Evolutionary conservation across 1,140 invertebrate genomes (phyloP).

Genomic region (Drosophila sulfurigaster): DNA sequence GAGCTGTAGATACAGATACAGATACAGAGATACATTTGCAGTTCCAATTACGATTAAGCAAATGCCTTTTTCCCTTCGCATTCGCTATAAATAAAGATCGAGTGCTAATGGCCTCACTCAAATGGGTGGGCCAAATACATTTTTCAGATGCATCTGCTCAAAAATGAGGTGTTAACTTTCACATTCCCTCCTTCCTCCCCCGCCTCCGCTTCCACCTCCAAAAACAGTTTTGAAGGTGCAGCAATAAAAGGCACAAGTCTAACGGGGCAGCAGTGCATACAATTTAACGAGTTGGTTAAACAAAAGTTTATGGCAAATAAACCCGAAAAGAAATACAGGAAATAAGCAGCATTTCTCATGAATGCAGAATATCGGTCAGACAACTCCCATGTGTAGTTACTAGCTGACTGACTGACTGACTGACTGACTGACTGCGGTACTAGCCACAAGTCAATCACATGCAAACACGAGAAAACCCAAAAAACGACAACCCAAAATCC

Average conservation of each 20-base stretch:
- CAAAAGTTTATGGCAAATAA: conserved; percentile 74
- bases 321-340: conserved; percentile 44
- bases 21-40: conserved; percentile 1
- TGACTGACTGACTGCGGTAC: not conserved
- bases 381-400: conserved; percentile 45
- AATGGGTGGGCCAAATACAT: conserved; percentile 40
- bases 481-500: conserved; percentile 21
- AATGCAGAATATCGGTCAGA: conserved; percentile 72
- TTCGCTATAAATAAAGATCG: conserved; percentile 33
- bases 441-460: conserved; percentile 52
- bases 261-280: conserved; percentile 56
- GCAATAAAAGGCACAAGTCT: conserved; percentile 49
- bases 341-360: conserved; percentile 44
- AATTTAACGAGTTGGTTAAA: conserved; percentile 79
- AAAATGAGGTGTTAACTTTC: conserved; percentile 75
- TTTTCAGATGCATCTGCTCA: conserved; percentile 42
- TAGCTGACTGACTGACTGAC: not conserved
- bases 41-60: conserved; percentile 26
- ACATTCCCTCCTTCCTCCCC: conserved; percentile 43
- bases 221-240: conserved; percentile 23
- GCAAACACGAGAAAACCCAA: conserved; percentile 38
- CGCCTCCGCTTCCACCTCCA: not conserved
- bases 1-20: conserved; percentile 7
- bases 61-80: conserved; percentile 11
- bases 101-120: conserved; percentile 54